Conservation (phyloP, 2,888 invertebrate genomes). For the Diarsia mendica region DNA sequence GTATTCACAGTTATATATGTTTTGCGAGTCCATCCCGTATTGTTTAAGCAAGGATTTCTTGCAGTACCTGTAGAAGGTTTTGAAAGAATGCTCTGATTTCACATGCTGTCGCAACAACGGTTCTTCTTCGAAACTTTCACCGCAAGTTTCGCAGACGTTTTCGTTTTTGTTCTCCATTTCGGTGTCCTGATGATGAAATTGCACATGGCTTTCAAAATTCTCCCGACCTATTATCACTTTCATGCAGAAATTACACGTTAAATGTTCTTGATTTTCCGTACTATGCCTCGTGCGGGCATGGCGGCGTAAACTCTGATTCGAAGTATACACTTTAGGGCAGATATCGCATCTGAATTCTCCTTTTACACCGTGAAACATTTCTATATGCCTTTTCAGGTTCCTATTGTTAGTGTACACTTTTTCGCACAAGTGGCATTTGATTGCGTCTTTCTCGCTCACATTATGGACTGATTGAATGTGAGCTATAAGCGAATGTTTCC, state of each 20-base stretch:
- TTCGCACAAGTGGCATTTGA: slow-evolving; percentile 77
- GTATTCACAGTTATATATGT: slow-evolving; percentile 77
- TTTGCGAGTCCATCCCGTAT: slow-evolving; percentile 47
- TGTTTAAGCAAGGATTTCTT: slow-evolving; percentile 74
- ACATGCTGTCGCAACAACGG: slow-evolving; percentile 76
- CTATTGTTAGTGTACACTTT: slow-evolving; percentile 79
- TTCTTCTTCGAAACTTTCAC: slow-evolving; percentile 73
- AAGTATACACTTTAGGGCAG: slow-evolving; percentile 82
- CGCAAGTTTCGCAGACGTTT: slow-evolving; percentile 74
- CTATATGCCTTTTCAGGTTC: slow-evolving; percentile 80
- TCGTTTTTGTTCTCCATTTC: slow-evolving; percentile 47
- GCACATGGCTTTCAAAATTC: slow-evolving; percentile 69
- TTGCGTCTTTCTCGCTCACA: slow-evolving; percentile 58
- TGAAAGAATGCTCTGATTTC: slow-evolving; percentile 79
- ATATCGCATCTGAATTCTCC: slow-evolving; percentile 77
- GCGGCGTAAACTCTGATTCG: slow-evolving; percentile 79
- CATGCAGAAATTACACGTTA: slow-evolving; percentile 66
- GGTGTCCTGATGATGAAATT: slow-evolving; percentile 52
- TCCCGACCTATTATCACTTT: slow-evolving; percentile 67
- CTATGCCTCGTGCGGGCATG: slow-evolving; percentile 74
- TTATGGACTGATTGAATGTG: slow-evolving; percentile 78
- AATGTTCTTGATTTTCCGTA: slow-evolving; percentile 66
- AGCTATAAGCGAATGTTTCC: slow-evolving; percentile 74
- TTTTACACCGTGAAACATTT: slow-evolving; percentile 78
- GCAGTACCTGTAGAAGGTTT: slow-evolving; percentile 81